Conservation (phyloP, 1,140 invertebrate species). For the Magallana gigas region DNA sequence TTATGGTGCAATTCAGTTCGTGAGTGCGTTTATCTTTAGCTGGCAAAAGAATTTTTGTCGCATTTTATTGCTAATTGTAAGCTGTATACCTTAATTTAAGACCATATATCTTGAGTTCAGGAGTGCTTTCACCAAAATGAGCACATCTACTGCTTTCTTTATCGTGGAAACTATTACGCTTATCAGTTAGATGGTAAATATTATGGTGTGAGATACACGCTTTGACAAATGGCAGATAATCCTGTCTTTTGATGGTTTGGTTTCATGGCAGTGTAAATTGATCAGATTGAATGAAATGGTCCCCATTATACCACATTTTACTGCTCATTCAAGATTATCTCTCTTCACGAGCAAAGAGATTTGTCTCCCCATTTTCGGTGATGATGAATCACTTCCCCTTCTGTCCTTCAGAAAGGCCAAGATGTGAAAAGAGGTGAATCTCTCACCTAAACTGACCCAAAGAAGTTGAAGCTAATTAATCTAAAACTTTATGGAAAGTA, state of each 20-base stretch:
- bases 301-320: neutral
- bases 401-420: too few species aligned
- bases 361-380: neutral
- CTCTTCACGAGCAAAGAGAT: neutral
- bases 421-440: neutral
- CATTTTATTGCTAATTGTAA: slow-evolving; percentile 21
- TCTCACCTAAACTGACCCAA: neutral
- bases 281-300: neutral
- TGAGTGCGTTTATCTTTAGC: too few species aligned
- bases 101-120: neutral
- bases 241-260: neutral
- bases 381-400: neutral
- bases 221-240: slow-evolving; percentile 6
- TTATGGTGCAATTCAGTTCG: too few species aligned
- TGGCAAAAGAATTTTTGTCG: neutral
- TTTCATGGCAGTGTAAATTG: neutral
- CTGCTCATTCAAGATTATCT: neutral
- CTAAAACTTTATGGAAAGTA: neutral
- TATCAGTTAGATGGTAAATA: slow-evolving; percentile 2
- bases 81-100: neutral
- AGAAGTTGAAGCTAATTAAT: neutral
- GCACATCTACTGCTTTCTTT: neutral
- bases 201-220: slow-evolving; percentile 6
- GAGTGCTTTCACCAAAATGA: neutral
- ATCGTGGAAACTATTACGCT: neutral